Base-by-base conservation (phyloP, 1,140 invertebrate genomes). In the Pararge aegeria region DNA sequence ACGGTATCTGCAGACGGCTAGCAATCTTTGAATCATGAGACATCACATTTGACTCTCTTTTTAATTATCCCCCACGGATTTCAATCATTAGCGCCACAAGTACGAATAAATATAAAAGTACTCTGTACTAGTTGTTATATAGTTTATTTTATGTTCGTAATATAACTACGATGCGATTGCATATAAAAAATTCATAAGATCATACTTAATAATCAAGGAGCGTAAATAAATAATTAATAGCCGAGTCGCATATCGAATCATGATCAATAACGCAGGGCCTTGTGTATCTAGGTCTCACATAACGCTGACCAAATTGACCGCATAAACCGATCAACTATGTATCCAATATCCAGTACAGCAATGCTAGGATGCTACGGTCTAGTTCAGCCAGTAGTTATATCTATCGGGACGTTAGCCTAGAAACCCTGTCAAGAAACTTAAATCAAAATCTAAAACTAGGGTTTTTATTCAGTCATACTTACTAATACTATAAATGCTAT, bases 231-330 rank as follows among this genome's bases (percentile, higher is more conserved):
- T 54, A 55, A 54, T 53, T 42, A 34, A 52, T 49, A 63, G 21
- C 55, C 61, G 49, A 63, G 58, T 38, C 51, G 66, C 63, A 72
- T 66, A 67, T 64, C 50, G 65, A 65, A 70, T 62, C 62, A 65
- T 68, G 56, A 66, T 61, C 55, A 64, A 68, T 63, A 67, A 66
- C 54, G 58, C 52, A 64, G 63, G 61, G 60, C 68, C 64, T 64
- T 66, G 54, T 66, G 52, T 62, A 74, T 71, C 50, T 68, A 66
- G 72, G 68, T 68, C 64, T 68, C 64, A 63, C 70, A 72, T 72
- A 70, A 53, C 67, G 48, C 60, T 58, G 67, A 64, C 67, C 67
- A 72, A 75, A 75, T 73, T 72, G 70, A 72, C 69, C 73, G 73
- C 69, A 68, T 60, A 50, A 55, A 60, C 62, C 61, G 62, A 70